Conservation (phyloP, 2,113 vertebrate species). For the Leucopternis melanops region DNA sequence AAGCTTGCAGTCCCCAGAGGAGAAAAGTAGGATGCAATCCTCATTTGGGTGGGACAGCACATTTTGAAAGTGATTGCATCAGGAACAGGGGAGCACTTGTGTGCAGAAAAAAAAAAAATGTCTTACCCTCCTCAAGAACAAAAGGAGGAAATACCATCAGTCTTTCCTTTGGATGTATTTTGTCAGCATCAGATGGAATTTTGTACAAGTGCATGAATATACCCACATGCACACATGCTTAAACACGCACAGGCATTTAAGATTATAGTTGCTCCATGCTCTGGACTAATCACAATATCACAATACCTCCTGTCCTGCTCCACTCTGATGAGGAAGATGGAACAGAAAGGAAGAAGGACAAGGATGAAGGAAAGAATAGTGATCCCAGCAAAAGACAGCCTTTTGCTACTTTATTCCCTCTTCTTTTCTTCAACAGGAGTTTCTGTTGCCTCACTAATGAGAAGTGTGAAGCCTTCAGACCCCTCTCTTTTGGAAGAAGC, state of each 20-base stretch:
- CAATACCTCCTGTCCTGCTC: background rate
- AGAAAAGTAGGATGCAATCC: background rate
- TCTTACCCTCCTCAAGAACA: constrained; percentile 23
- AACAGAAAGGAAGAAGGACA: background rate
- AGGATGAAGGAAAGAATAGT: background rate
- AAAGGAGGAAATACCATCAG: constrained; percentile 54
- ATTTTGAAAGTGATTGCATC: constrained; percentile 12
- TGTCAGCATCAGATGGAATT: constrained; percentile 12
- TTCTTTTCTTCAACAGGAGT: background rate
- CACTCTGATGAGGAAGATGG: background rate
- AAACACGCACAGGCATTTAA: background rate
- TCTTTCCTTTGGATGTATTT: constrained; percentile 16
- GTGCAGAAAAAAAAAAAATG: background rate
- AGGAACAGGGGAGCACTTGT: constrained; percentile 4
- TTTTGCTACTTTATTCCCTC: background rate
- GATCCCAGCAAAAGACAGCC: background rate
- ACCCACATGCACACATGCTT: background rate
- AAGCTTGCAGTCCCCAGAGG: background rate
- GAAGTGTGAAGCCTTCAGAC: background rate
- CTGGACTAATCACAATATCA: background rate
- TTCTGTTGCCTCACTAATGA: background rate
- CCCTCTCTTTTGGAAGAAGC: background rate
- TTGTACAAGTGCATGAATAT: background rate
- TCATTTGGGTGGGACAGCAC: constrained; percentile 22
- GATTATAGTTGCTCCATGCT: background rate